A percentile compares a stretch with the other conserved stretches of the same genome.
phyloP scores from a whole-genome alignment of 1,140 invertebrate species.

The Cyclargus thomasi region DNA sequence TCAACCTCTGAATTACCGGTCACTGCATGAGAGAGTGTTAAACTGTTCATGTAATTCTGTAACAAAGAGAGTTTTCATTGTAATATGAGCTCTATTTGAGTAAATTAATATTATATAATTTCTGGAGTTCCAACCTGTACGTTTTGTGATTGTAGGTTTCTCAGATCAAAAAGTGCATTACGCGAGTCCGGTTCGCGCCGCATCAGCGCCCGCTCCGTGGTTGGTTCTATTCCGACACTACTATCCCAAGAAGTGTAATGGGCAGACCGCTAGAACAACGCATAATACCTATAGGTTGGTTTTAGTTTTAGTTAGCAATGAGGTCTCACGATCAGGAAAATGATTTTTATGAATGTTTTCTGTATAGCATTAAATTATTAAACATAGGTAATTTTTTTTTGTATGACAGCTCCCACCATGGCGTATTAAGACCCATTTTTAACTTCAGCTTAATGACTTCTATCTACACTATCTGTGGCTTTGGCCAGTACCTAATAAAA shows the following conservation, averaged over 20 bases:
- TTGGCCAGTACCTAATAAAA: too few relatives aligned
- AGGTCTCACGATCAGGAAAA: too few relatives aligned
- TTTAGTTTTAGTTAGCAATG: too few relatives aligned
- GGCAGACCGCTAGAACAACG: slow-evolving; percentile 36
- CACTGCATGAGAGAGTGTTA: slow-evolving; percentile 63
- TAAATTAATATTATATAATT: not conserved
- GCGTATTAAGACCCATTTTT: too few relatives aligned
- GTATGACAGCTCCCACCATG: too few relatives aligned
- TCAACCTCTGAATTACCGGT: slow-evolving; percentile 56
- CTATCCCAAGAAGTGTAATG: slow-evolving; percentile 40
- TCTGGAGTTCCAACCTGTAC: slow-evolving; percentile 46
- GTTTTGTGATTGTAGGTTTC: slow-evolving; percentile 56
- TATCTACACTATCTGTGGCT: too few relatives aligned
- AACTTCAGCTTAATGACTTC: too few relatives aligned
- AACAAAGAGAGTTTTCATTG: slow-evolving; percentile 20
- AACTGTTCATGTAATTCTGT: slow-evolving; percentile 64
- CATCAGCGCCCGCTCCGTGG: slow-evolving; percentile 52
- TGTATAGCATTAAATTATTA: too few relatives aligned
- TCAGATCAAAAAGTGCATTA: slow-evolving; percentile 62
- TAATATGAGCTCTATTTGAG: not conserved
- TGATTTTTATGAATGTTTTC: too few relatives aligned
- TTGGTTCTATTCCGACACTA: slow-evolving; percentile 40
- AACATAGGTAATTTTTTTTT: too few relatives aligned
- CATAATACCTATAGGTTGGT: too few relatives aligned
- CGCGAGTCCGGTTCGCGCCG: slow-evolving; percentile 61